These are phyloP conservation scores for Chirona hameri DNA, from an alignment of 2,888 invertebrate genomes.

Conservation along the genomic window DNA sequence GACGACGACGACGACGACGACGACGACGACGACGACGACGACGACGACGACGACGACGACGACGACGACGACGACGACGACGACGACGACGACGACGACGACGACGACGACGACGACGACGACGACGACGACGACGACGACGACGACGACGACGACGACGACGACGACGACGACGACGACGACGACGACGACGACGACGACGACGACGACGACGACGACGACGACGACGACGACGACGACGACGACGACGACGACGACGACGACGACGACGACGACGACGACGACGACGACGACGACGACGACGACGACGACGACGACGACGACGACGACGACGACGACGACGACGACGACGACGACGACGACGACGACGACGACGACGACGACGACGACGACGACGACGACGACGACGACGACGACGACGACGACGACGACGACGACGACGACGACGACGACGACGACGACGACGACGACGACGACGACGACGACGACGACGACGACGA, in stretches of 20 bases:
- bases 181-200: conserved; percentile 22
- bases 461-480: conserved; percentile 22
- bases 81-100: conserved; percentile 22
- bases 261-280: conserved; percentile 22
- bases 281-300: conserved; percentile 22
- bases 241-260: conserved; percentile 22
- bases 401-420: conserved; percentile 22
- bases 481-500: conserved; percentile 22
- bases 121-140: conserved; percentile 22
- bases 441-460: conserved; percentile 22
- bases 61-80: conserved; percentile 22
- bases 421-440: conserved; percentile 22
- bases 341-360: conserved; percentile 22
- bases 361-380: conserved; percentile 22
- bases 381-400: conserved; percentile 22
- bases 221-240: conserved; percentile 22
- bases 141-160: conserved; percentile 22
- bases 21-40: conserved; percentile 22
- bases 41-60: conserved; percentile 22
- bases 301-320: conserved; percentile 22
- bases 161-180: conserved; percentile 22
- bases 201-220: conserved; percentile 22
- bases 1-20: conserved; percentile 22
- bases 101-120: conserved; percentile 22
- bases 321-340: conserved; percentile 22